Base-by-base conservation (phyloP, 1,140 invertebrate genomes). In the Drosophila nikananu region DNA sequence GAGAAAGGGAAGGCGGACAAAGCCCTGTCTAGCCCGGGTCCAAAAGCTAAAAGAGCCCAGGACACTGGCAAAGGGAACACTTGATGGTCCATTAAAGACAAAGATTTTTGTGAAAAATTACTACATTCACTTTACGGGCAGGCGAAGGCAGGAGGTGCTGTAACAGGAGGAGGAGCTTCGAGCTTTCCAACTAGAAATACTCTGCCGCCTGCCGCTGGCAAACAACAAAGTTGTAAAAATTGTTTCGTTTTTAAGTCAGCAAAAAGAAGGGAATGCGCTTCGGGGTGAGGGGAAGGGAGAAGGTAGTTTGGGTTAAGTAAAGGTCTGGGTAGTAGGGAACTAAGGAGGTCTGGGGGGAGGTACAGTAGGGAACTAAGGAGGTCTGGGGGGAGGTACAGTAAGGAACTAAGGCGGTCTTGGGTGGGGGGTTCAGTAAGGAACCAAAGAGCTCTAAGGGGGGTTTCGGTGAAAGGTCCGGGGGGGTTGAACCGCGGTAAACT, bases 21-120 rank as follows among this genome's bases (percentile, higher is more conserved):
- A 7, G 46, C 9, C 12, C 15, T 46, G 64, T 82, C 66, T 84
- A 83, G 77, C 72, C 52, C 52, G 48, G 57, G 79, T 82, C 75
- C 83, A 71, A 80, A 66, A 72, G 81, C 77, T 51, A 81, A 21
- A 81, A 21, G 42, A 30, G n/a, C 21, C 30, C 13, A 25, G 46
- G 55, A 70, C 72, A 80, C 55, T 60, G 52, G 61, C 55, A 54
- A 46, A 46, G 52, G 30, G 27, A 32, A 49, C 48, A 25, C 86
- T 92, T 92, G 90, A 92, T 92, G 90, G 90, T 92, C 90, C 90
- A 92, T 92, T 92, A 92, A 92, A 92, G 87, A 90, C 90, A 92
- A 92, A 92, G 90, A 92, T 92, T 92, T 89, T 87, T 90, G 54
- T 57, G 75, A 84, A 92, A 92, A 92, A 90, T 89, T 90, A 90